Evolutionary conservation across 2,888 invertebrate species (phyloP).

Genomic region (Julus scanicus): DNA sequence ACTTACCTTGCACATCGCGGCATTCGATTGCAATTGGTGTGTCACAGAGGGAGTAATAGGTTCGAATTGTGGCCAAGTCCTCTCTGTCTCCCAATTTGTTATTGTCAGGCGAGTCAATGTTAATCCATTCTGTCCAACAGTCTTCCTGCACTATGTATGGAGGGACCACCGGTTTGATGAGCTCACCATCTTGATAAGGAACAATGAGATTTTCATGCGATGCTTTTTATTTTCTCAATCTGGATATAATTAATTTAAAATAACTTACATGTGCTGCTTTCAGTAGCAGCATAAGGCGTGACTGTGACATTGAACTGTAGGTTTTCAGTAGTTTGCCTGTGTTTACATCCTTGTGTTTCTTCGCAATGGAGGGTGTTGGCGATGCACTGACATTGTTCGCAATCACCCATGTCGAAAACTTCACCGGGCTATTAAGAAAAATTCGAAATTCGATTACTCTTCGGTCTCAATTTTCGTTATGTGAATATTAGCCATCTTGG

Average conservation of each 20-base stretch:
- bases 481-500: not conserved
- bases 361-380: constrained; percentile 81
- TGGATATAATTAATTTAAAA: no score
- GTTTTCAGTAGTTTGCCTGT: not conserved
- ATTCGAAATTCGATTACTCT: not conserved
- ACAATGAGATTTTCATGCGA: not conserved
- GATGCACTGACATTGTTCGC: constrained; percentile 82
- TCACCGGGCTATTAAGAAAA: constrained; percentile 74
- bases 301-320: not conserved
- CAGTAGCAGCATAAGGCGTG: not conserved
- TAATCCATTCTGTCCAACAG: constrained; percentile 64
- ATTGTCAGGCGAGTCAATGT: constrained; percentile 60
- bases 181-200: not conserved
- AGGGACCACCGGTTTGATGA: constrained; percentile 48
- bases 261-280: not conserved
- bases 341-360: constrained; percentile 61
- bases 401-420: constrained; percentile 72
- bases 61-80: constrained; percentile 58
- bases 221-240: no score
- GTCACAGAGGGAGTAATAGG: constrained; percentile 59
- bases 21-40: constrained; percentile 60
- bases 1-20: constrained; percentile 58
- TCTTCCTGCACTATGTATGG: constrained; percentile 61
- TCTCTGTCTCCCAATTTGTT: constrained; percentile 61
- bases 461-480: not conserved